Conservation (phyloP, 2,113 vertebrate species). For the Crotalus horridus region DNA sequence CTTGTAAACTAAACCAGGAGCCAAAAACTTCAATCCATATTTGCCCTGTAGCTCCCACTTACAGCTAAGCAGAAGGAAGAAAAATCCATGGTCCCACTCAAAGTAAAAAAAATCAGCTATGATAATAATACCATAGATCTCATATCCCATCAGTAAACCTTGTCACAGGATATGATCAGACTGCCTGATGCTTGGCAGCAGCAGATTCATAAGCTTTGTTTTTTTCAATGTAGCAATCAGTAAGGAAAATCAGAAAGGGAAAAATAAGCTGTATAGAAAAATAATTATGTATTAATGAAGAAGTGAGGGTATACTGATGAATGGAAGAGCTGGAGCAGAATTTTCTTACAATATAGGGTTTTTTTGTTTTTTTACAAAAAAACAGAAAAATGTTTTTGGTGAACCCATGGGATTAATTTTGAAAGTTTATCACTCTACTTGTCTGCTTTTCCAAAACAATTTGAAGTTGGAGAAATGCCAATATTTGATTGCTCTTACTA, state of each 20-base stretch:
- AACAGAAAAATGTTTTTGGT: neutral
- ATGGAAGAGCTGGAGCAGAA: neutral
- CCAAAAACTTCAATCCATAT: neutral
- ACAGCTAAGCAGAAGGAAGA: neutral
- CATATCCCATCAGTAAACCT: neutral
- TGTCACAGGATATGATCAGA: neutral
- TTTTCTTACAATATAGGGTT: neutral
- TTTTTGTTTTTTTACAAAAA: neutral
- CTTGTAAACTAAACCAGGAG: neutral
- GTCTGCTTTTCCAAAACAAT: neutral
- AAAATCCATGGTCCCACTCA: neutral
- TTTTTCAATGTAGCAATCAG: neutral
- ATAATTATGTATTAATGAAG: neutral
- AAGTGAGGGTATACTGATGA: neutral
- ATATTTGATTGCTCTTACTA: neutral
- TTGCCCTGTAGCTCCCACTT: neutral
- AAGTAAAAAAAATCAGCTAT: neutral
- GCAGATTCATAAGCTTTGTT: neutral
- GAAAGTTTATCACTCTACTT: neutral
- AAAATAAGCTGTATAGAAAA: neutral
- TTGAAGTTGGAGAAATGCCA: neutral
- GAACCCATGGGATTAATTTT: neutral
- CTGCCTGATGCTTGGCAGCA: neutral
- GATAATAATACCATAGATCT: neutral
- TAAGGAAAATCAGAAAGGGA: neutral